Conservation (phyloP, 2,113 vertebrate species). For the Grantiella picta region DNA sequence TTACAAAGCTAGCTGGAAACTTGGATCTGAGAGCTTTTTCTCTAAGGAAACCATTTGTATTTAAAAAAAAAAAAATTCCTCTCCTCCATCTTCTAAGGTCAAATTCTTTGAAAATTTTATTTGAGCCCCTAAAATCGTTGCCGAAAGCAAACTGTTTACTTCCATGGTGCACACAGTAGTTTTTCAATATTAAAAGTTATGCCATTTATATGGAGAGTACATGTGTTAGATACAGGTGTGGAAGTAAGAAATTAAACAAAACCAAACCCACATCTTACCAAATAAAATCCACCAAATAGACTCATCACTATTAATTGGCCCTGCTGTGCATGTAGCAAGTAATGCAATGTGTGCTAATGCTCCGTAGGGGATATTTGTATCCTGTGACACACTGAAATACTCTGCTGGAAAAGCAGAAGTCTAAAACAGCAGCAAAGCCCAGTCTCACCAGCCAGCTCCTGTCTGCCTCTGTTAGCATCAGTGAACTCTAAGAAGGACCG, state of each 20-base stretch:
- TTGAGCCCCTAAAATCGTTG: not conserved
- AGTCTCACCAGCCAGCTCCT: conserved; percentile 38
- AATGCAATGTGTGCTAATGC: not conserved
- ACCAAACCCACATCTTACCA: not conserved
- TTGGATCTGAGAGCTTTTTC: not conserved
- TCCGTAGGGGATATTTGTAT: conserved; percentile 25
- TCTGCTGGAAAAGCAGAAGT: not conserved
- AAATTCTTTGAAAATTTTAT: not conserved
- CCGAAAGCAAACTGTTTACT: not conserved
- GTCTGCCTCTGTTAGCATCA: conserved; percentile 66
- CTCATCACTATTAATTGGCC: conserved; percentile 33
- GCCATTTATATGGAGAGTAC: not conserved
- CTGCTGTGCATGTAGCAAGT: not conserved
- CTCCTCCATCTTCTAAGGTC: not conserved
- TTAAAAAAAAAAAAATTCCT: not conserved
- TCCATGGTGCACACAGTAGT: not conserved
- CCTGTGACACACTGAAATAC: conserved; percentile 34
- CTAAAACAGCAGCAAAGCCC: not conserved
- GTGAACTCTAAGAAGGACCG: conserved; percentile 24
- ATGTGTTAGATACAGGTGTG: rapidly evolving
- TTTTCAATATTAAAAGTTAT: not conserved
- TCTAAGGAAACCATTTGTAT: not conserved
- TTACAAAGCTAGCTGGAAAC: not conserved
- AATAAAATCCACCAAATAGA: conserved; percentile 45
- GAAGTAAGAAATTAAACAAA: not conserved